phyloP scores from a whole-genome alignment of 2,888 invertebrate species.

The Ditula angustiorana region DNA sequence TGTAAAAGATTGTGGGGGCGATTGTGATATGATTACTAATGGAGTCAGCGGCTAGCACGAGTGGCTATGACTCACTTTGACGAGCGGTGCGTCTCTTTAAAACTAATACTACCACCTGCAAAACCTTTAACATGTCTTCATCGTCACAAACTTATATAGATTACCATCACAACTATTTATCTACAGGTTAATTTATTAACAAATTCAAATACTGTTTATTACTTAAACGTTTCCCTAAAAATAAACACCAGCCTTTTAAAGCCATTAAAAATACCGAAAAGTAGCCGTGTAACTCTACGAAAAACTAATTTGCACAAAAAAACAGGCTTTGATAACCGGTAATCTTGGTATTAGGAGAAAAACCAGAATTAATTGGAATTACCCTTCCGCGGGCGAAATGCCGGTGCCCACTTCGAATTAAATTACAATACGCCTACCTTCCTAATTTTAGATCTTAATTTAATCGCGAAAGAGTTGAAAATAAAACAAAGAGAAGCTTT shows the following conservation, averaged over 20 bases:
- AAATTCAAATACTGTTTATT: too few species aligned
- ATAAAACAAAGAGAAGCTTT: background rate
- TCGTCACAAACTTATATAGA: too few species aligned
- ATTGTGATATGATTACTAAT: too few species aligned
- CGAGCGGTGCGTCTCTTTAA: too few species aligned
- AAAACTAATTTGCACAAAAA: conserved; percentile 24
- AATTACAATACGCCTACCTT: conserved; percentile 8
- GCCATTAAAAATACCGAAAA: background rate
- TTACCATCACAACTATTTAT: too few species aligned
- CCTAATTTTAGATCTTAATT: conserved; percentile 4
- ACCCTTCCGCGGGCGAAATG: background rate
- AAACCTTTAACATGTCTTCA: too few species aligned
- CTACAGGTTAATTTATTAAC: too few species aligned
- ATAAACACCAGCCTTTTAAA: background rate
- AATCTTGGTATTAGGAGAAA: conserved; percentile 26
- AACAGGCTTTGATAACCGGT: conserved; percentile 19
- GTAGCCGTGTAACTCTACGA: background rate
- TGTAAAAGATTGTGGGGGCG: too few species aligned
- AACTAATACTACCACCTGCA: too few species aligned
- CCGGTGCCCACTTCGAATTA: conserved; percentile 2
- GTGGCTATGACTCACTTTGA: too few species aligned
- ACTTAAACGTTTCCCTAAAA: too few species aligned
- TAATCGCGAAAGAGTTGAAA: background rate
- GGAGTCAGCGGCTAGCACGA: too few species aligned
- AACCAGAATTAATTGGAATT: conserved; percentile 18